phyloP scores from a whole-genome alignment of 2,113 vertebrate species.

The Tylochromis polylepis region DNA sequence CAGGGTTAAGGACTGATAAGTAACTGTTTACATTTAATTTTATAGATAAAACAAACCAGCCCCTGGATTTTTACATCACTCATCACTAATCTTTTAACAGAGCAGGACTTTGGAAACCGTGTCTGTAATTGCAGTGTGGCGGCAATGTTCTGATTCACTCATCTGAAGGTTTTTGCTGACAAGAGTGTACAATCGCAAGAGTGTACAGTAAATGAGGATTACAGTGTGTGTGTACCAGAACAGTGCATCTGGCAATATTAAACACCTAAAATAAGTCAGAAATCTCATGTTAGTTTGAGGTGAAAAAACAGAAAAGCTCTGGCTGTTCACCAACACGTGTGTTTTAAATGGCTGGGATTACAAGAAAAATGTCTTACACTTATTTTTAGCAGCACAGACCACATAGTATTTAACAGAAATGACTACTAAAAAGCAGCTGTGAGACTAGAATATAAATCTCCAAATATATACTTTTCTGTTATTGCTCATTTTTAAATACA shows the following conservation, averaged over 20 bases:
- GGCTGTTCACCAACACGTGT: background rate
- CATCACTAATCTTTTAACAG: background rate
- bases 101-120: background rate
- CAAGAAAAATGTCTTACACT: background rate
- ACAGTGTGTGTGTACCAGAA: background rate
- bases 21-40: background rate
- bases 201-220: background rate
- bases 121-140: background rate
- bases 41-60: background rate
- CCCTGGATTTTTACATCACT: background rate
- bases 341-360: background rate
- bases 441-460: background rate
- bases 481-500: background rate
- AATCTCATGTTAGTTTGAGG: background rate
- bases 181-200: background rate
- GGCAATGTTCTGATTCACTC: conserved; percentile 18
- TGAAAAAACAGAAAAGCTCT: background rate
- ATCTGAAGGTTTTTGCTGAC: background rate
- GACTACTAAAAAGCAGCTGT: background rate
- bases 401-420: background rate
- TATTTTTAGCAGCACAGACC: background rate
- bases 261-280: background rate
- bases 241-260: background rate
- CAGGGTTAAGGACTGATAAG: background rate
- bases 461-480: background rate